Percentiles rank a stretch among this genome's conserved stretches.
phyloP scores from a whole-genome alignment of 2,797 vertebrate genomes.

The Aeoliscus strigatus region DNA sequence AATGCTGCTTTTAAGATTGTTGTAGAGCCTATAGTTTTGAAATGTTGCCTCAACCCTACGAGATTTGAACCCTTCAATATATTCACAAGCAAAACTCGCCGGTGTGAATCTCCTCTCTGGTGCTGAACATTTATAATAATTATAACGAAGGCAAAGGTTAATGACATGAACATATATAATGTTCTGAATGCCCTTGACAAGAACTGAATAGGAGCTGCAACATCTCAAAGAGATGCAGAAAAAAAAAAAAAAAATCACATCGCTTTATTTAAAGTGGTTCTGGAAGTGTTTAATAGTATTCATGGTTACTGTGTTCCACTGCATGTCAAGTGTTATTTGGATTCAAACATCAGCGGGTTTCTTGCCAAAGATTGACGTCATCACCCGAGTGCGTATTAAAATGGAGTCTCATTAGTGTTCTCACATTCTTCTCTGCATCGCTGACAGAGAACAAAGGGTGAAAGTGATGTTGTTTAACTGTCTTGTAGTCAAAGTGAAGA shows the following conservation, averaged over 20 bases:
- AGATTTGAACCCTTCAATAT: conserved; percentile 27
- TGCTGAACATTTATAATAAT: conserved; percentile 7
- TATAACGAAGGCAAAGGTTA: conserved; percentile 4
- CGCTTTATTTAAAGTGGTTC: background rate
- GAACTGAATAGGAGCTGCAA: conserved; percentile 1
- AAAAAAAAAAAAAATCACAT: background rate
- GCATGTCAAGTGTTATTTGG: no score
- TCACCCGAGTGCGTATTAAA: no score
- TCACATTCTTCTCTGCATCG: no score
- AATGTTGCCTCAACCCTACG: conserved; percentile 14
- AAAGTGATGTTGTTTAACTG: no score
- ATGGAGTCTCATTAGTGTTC: no score
- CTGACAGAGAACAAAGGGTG: no score
- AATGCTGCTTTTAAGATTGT: conserved; percentile 24
- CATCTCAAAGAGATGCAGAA: background rate
- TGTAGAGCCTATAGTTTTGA: conserved; percentile 11
- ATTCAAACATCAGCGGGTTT: no score
- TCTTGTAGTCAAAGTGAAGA: no score
- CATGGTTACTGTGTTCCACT: no score
- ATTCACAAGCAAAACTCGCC: conserved; percentile 29
- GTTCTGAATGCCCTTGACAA: background rate
- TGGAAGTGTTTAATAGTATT: background rate
- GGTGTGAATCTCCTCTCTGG: conserved; percentile 6
- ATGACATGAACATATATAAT: background rate
- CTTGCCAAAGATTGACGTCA: no score